phyloP scores from a whole-genome alignment of 2,888 invertebrate genomes.

The Deilephila porcellus region DNA sequence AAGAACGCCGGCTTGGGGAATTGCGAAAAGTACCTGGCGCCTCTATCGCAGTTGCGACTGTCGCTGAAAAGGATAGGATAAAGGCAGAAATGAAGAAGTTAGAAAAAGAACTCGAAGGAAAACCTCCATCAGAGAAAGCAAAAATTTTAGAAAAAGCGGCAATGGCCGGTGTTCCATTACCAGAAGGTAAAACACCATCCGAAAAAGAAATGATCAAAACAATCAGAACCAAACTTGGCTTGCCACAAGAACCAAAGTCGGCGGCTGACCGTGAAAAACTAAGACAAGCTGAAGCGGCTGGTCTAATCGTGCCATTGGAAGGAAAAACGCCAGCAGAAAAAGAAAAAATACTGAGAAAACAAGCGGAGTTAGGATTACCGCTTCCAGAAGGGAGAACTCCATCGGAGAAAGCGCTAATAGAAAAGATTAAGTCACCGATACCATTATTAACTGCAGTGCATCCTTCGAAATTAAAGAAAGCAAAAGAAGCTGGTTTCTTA shows the following conservation, averaged over 20 bases:
- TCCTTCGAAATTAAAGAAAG: constrained; percentile 35
- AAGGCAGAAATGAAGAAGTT: constrained; percentile 32
- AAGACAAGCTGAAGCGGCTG: constrained; percentile 46
- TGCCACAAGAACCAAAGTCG: constrained; percentile 38
- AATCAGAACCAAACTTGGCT: constrained; percentile 37
- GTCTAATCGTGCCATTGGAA: constrained; percentile 40
- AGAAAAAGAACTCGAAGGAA: constrained; percentile 46
- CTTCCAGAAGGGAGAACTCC: constrained; percentile 49
- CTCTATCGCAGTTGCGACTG: constrained; percentile 31
- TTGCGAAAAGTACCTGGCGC: constrained; percentile 37
- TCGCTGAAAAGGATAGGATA: constrained; percentile 32
- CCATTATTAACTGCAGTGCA: constrained; percentile 22
- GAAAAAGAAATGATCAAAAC: constrained; percentile 39
- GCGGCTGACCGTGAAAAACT: constrained; percentile 38
- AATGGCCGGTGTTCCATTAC: constrained; percentile 44
- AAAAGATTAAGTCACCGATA: constrained; percentile 32
- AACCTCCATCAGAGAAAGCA: constrained; percentile 49
- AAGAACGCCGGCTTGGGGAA: constrained; percentile 44
- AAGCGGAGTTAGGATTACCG: constrained; percentile 43
- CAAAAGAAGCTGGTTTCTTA: constrained; percentile 45
- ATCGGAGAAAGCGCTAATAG: constrained; percentile 48
- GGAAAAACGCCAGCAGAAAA: constrained; percentile 46
- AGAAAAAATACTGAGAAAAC: constrained; percentile 43
- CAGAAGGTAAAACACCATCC: constrained; percentile 40
- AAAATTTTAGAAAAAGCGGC: constrained; percentile 42